phyloP scores from a whole-genome alignment of 2,797 vertebrate species.

The Sebastes oblongus region DNA sequence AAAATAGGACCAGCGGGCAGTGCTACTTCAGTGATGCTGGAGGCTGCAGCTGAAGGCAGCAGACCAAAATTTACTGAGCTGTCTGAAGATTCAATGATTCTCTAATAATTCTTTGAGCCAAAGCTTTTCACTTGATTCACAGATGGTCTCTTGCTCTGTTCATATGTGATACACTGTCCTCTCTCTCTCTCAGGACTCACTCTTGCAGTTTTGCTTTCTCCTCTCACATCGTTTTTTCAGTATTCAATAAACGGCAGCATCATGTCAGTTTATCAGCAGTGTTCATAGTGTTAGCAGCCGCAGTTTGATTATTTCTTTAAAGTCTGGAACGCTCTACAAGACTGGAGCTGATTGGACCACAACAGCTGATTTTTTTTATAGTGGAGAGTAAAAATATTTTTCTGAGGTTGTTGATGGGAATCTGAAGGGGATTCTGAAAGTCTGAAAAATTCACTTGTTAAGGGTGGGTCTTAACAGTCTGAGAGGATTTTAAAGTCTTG shows the following conservation, averaged over 20 bases:
- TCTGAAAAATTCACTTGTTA: neutral
- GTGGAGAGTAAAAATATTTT: fast-evolving
- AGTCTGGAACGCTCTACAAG: conserved; percentile 8
- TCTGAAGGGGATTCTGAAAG: neutral
- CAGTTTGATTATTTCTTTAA: neutral
- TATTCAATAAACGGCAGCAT: neutral
- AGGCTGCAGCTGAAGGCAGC: neutral
- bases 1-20: neutral
- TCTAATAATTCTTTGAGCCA: neutral
- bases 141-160: neutral
- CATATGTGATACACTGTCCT: neutral
- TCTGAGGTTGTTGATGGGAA: neutral
- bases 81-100: neutral
- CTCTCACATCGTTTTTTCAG: neutral
- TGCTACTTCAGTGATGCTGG: neutral
- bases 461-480: neutral
- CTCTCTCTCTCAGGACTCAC: neutral
- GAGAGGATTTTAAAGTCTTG: conserved; percentile 6
- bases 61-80: neutral
- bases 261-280: neutral
- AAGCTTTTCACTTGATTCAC: neutral
- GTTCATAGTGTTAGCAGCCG: neutral
- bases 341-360: neutral
- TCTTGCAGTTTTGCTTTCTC: neutral
- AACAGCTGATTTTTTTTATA: neutral